Evolutionary conservation across 2,797 vertebrate species (phyloP).

Genomic region (Mallotus villosus): DNA sequence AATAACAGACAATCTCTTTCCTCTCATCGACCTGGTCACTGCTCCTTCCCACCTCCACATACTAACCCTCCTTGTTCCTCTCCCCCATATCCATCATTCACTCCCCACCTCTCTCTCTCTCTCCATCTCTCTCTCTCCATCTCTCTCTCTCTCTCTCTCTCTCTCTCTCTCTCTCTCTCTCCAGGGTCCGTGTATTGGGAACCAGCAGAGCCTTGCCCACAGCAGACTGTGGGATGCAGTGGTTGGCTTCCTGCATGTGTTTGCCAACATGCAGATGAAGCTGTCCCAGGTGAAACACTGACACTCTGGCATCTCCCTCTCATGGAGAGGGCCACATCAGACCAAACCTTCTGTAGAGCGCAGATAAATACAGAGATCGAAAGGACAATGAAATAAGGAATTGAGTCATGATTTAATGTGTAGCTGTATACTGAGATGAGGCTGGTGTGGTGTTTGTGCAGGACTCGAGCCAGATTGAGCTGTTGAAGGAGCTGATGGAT

Average conservation of each 20-base stretch:
- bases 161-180: background rate
- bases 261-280: slow-evolving; percentile 93
- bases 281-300: slow-evolving; percentile 81
- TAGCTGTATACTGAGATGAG: background rate
- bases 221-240: slow-evolving; percentile 89
- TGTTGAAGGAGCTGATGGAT: slow-evolving; percentile 86
- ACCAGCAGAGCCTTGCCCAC: slow-evolving; percentile 88
- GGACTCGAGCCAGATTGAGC: slow-evolving; percentile 88
- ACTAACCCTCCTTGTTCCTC: background rate
- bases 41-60: background rate
- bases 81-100: background rate
- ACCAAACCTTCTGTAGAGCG: too few relatives aligned
- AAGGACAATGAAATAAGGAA: background rate
- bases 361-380: background rate
- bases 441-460: slow-evolving; percentile 48
- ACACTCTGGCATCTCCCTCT: background rate
- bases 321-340: too few relatives aligned
- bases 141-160: background rate
- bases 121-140: background rate
- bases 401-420: background rate
- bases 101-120: background rate
- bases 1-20: background rate
- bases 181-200: slow-evolving; percentile 85
- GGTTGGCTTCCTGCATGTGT: slow-evolving; percentile 88
- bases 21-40: background rate